Percentiles rank a stretch among this genome's conserved stretches.
These are phyloP conservation scores for Isotomurus palustris DNA, from an alignment of 2,888 invertebrate genomes.

Conservation along the genomic window DNA sequence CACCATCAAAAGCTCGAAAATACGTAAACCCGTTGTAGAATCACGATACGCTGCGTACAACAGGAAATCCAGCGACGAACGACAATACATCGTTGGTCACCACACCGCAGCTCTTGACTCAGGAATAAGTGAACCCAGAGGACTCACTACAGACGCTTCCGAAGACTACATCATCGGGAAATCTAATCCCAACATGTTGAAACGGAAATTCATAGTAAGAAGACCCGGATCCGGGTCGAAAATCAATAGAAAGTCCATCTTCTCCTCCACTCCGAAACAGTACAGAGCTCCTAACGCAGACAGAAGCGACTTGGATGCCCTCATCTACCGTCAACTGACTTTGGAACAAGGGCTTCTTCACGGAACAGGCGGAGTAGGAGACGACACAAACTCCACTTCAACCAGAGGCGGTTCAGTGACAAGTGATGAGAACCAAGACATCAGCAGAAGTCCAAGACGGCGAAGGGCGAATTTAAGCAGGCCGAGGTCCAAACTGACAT, in stretches of 20 bases:
- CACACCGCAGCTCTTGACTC: slow-evolving; percentile 15
- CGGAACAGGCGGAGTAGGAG: slow-evolving; percentile 16
- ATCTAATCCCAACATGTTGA: slow-evolving; percentile 25
- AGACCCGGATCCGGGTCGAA: slow-evolving; percentile 25
- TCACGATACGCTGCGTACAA: neutral
- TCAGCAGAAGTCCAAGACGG: slow-evolving; percentile 11
- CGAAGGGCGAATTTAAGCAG: slow-evolving; percentile 8
- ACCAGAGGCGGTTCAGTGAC: slow-evolving; percentile 30
- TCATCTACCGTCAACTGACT: slow-evolving; percentile 29
- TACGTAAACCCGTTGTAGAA: neutral
- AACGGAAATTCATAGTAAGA: slow-evolving; percentile 27
- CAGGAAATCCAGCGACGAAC: slow-evolving; percentile 14
- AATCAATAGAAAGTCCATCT: slow-evolving; percentile 30
- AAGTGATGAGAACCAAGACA: slow-evolving; percentile 20
- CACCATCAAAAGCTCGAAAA: neutral
- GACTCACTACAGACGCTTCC: slow-evolving; percentile 24
- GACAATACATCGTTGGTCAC: slow-evolving; percentile 16
- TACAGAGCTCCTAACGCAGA: slow-evolving; percentile 21
- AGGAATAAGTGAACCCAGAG: slow-evolving; percentile 31
- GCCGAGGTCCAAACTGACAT: slow-evolving; percentile 26
- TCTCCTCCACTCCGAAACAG: slow-evolving; percentile 34
- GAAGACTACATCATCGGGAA: slow-evolving; percentile 31
- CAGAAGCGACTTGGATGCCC: slow-evolving; percentile 28
- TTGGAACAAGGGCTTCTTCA: slow-evolving; percentile 19
- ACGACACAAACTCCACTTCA: slow-evolving; percentile 30